These are phyloP conservation scores for Catostomus latipinnis DNA, from an alignment of 2,797 vertebrate species.

Conservation along the genomic window DNA sequence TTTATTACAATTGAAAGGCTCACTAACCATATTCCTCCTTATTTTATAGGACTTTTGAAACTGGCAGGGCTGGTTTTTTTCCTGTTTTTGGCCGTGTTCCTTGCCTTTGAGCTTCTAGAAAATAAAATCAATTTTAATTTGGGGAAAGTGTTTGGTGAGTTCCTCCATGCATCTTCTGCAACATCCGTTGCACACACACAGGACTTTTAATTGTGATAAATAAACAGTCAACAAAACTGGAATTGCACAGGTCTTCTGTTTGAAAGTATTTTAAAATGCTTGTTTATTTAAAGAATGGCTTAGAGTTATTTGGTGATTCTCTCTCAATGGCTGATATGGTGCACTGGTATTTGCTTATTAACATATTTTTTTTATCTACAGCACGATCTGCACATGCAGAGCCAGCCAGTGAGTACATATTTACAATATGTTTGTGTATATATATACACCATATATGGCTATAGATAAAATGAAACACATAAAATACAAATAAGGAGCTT, in stretches of 20 bases:
- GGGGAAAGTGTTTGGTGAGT: slow-evolving; percentile 86
- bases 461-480: not conserved
- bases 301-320: not conserved
- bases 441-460: not conserved
- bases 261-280: not conserved
- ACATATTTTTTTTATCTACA: slow-evolving; percentile 57
- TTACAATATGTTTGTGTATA: not conserved
- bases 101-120: slow-evolving; percentile 92
- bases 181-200: not conserved
- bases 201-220: not conserved
- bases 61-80: slow-evolving; percentile 79
- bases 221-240: not conserved
- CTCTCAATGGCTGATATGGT: not conserved
- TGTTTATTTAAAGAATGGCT: not conserved
- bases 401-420: slow-evolving; percentile 80
- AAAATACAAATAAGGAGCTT: not conserved
- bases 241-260: not conserved
- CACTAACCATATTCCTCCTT: not conserved
- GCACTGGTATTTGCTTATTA: not conserved
- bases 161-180: not conserved
- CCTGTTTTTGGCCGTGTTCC: slow-evolving; percentile 87
- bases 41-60: slow-evolving; percentile 84
- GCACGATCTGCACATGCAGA: slow-evolving; percentile 75
- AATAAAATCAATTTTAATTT: slow-evolving; percentile 88
- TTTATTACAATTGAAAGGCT: not conserved